Percentiles rank a stretch among this genome's conserved stretches.
Conservation (phyloP, 2,888 invertebrate species). For the Caenorhabditis auriculariae region DNA sequence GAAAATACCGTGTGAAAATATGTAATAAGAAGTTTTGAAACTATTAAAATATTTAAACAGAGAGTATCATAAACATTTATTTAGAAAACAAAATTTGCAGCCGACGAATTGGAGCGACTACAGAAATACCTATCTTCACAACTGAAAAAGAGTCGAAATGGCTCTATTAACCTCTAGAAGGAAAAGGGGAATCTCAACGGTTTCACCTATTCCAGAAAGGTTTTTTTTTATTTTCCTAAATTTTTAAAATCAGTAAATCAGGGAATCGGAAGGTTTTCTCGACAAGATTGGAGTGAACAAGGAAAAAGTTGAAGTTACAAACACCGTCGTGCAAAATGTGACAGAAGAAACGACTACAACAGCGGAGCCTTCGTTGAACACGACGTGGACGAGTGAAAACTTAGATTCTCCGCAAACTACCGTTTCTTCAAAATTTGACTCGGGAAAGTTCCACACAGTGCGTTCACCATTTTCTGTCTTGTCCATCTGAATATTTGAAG, state of each 20-base stretch:
- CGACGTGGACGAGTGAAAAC: slow-evolving; percentile 19
- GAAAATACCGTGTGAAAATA: too few species aligned
- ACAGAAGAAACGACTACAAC: slow-evolving; percentile 12
- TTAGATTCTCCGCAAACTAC: slow-evolving; percentile 11
- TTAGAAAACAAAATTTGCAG: too few species aligned
- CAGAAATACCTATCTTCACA: slow-evolving; percentile 7
- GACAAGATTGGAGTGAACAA: slow-evolving; percentile 39
- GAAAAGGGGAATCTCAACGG: slow-evolving; percentile 35
- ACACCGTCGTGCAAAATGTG: slow-evolving; percentile 15
- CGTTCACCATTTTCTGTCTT: neutral
- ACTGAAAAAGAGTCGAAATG: slow-evolving; percentile 6
- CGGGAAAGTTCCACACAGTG: slow-evolving; percentile 28
- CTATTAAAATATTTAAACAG: too few species aligned
- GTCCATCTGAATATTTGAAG: slow-evolving; percentile 10
- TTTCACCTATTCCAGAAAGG: slow-evolving; percentile 18
- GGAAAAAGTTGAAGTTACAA: slow-evolving; percentile 20
- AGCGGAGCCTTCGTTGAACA: slow-evolving; percentile 7
- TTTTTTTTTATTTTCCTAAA: neutral
- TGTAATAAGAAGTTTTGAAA: too few species aligned
- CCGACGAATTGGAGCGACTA: slow-evolving; percentile 5
- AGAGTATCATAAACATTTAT: too few species aligned
- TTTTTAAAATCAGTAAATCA: neutral
- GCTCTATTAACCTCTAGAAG: slow-evolving; percentile 4
- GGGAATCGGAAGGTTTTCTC: slow-evolving; percentile 42
- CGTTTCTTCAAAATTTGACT: slow-evolving; percentile 11